These are phyloP conservation scores for Ophioninae sp. DNA, from an alignment of 2,888 invertebrate genomes.

Conservation along the genomic window DNA sequence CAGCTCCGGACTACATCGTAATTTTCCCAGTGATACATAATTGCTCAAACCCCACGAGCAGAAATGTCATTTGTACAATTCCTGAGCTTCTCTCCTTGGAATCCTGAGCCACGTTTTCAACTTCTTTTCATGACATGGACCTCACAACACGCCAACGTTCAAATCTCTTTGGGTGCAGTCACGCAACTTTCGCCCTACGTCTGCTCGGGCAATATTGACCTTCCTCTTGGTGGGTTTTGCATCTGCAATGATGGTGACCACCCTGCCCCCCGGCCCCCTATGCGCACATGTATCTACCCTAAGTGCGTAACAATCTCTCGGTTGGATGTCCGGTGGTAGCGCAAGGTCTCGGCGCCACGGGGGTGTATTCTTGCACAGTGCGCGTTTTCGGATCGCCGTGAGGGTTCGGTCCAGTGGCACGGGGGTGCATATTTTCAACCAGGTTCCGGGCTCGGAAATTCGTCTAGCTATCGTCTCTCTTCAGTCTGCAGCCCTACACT, in stretches of 20 bases:
- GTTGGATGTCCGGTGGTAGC: slow-evolving; percentile 44
- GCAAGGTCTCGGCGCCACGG: slow-evolving; percentile 24
- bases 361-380: slow-evolving; percentile 11
- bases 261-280: background rate
- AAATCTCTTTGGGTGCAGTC: background rate
- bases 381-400: background rate
- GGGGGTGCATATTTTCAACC: slow-evolving; percentile 25
- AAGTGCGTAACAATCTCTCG: slow-evolving; percentile 64
- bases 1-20: background rate
- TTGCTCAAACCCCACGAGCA: background rate
- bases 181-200: background rate
- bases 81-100: background rate
- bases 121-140: background rate
- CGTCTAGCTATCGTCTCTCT: background rate
- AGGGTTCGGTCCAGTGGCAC: slow-evolving; percentile 8
- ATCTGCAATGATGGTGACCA: slow-evolving; percentile 4
- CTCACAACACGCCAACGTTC: slow-evolving; percentile 12
- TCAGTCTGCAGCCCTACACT: background rate
- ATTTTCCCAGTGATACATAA: background rate
- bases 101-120: background rate
- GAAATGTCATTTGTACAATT: background rate
- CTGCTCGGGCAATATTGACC: slow-evolving; percentile 13
- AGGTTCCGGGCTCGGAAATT: slow-evolving; percentile 34
- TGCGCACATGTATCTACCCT: background rate
- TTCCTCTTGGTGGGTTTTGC: background rate